Conservation (phyloP, 1,140 invertebrate species). For the Drosophila mayri region DNA sequence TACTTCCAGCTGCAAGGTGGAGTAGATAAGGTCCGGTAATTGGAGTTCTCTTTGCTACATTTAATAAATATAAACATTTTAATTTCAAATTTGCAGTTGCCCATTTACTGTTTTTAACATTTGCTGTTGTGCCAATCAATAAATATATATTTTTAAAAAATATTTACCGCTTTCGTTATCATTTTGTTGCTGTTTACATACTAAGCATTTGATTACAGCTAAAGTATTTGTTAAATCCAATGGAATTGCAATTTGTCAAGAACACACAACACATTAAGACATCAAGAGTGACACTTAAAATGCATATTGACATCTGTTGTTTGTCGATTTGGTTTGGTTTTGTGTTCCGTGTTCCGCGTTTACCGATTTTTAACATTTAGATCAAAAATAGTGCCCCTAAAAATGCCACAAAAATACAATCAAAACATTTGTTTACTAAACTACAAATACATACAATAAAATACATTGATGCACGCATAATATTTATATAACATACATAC, state of each 20-base stretch:
- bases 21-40: slow-evolving; percentile 23
- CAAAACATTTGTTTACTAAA: slow-evolving; percentile 76
- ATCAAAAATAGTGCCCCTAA: slow-evolving; percentile 75
- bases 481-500: slow-evolving; percentile 44
- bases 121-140: slow-evolving; percentile 54
- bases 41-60: slow-evolving; percentile 18
- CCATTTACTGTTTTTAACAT: slow-evolving; percentile 45
- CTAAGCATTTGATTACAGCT: slow-evolving; percentile 50
- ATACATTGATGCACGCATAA: slow-evolving; percentile 54
- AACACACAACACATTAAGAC: slow-evolving; percentile 57
- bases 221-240: slow-evolving; percentile 52
- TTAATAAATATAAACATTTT: slow-evolving; percentile 38
- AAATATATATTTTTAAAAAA: slow-evolving; percentile 71
- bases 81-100: slow-evolving; percentile 27
- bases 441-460: slow-evolving; percentile 75
- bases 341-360: slow-evolving; percentile 35
- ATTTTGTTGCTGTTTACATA: slow-evolving; percentile 32
- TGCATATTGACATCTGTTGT: slow-evolving; percentile 61
- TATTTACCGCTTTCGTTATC: slow-evolving; percentile 45
- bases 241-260: slow-evolving; percentile 46
- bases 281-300: slow-evolving; percentile 60
- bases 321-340: slow-evolving; percentile 25
- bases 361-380: slow-evolving; percentile 63
- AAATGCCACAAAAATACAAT: slow-evolving; percentile 81
- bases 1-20: slow-evolving; percentile 1